Percentiles rank a stretch among this genome's conserved stretches.
Conservation (phyloP, 2,797 vertebrate genomes). For the Ataeniobius toweri region DNA sequence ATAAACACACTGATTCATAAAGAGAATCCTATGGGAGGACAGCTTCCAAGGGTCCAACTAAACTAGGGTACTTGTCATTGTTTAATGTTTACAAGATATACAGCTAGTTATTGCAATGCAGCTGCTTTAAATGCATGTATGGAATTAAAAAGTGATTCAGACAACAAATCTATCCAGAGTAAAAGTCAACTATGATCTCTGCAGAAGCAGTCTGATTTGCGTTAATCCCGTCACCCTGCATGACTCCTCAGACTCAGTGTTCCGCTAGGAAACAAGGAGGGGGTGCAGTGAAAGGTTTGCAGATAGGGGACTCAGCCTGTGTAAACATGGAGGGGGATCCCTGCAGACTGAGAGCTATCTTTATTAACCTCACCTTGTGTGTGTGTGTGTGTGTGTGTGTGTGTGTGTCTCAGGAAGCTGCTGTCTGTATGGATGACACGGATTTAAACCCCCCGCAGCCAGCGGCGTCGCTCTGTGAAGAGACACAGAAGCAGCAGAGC, state of each 20-base stretch:
- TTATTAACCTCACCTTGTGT: conserved; percentile 21
- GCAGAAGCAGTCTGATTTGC: no score
- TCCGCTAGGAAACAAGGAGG: conserved; percentile 46
- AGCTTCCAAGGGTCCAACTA: not conserved
- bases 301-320: conserved; percentile 46
- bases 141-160: not conserved
- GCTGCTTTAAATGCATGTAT: not conserved
- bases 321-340: conserved; percentile 63
- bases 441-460: not conserved
- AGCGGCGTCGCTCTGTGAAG: not conserved
- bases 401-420: conserved; percentile 10
- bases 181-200: not conserved
- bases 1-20: not conserved
- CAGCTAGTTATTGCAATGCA: not conserved
- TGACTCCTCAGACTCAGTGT: not conserved
- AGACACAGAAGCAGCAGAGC: conserved; percentile 38
- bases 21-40: not conserved
- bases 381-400: not conserved
- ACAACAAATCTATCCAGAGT: not conserved
- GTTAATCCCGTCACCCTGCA: not conserved
- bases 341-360: conserved; percentile 40
- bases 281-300: conserved; percentile 26
- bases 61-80: no score
- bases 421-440: conserved; percentile 27
- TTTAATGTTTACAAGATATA: not conserved